These are phyloP conservation scores for Mus pahari DNA, from an alignment of 2,113 vertebrate species.

Conservation along the genomic window DNA sequence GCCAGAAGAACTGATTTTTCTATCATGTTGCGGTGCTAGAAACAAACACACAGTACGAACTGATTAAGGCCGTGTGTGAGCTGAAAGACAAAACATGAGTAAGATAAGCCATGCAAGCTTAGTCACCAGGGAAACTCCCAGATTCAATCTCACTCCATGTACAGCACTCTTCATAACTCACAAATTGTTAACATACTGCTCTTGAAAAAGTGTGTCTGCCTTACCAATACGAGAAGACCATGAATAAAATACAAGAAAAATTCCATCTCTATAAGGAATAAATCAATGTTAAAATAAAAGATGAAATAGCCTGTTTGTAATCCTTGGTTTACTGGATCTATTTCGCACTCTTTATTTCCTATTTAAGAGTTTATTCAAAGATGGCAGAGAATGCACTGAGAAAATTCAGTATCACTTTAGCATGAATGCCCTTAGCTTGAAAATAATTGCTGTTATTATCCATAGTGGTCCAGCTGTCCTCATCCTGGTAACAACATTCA, in stretches of 20 bases:
- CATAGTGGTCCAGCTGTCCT: not conserved
- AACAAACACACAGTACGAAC: not conserved
- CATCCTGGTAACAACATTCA: not conserved
- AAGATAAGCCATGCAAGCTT: constrained; percentile 60
- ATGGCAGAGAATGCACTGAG: not conserved
- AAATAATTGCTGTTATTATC: not conserved
- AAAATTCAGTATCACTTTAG: not conserved
- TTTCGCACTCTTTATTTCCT: not conserved
- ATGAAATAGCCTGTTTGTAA: not conserved
- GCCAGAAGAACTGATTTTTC: constrained; percentile 25
- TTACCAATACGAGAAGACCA: not conserved
- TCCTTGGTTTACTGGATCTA: not conserved
- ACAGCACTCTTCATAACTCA: constrained; percentile 47
- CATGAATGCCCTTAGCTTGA: not conserved
- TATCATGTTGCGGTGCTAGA: not conserved
- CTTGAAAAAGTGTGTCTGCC: not conserved
- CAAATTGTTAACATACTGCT: constrained; percentile 21
- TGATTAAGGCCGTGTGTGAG: constrained; percentile 56
- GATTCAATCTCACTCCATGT: constrained; percentile 55
- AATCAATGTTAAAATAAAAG: constrained; percentile 33
- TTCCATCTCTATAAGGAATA: not conserved
- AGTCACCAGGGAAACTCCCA: constrained; percentile 77
- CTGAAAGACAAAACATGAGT: not conserved
- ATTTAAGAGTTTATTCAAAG: not conserved
- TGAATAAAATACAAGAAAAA: not conserved